A percentile compares a stretch with the other conserved stretches of the same genome.
These are phyloP conservation scores for Periplaneta americana DNA, from an alignment of 1,140 invertebrate species.

Conservation along the genomic window DNA sequence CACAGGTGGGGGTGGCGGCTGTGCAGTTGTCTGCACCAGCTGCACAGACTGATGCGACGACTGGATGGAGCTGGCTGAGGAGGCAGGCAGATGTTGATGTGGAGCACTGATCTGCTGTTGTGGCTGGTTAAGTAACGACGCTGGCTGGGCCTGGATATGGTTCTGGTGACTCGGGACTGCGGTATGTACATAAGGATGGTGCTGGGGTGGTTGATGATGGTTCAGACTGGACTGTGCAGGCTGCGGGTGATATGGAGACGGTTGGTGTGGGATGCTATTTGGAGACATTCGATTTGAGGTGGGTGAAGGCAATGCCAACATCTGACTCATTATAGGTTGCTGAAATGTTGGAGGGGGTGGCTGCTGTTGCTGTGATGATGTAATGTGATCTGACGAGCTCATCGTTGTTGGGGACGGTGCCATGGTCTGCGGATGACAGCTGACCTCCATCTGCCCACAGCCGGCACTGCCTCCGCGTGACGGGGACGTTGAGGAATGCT, in stretches of 20 bases:
- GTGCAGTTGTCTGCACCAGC: neutral
- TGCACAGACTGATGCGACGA: constrained; percentile 13
- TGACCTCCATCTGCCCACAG: neutral
- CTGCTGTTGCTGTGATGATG: neutral
- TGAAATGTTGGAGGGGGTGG: neutral
- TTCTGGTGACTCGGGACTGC: neutral
- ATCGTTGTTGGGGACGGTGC: neutral
- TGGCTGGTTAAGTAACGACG: neutral
- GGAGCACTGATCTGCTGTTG: neutral
- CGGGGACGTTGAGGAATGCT: neutral
- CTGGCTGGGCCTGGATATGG: neutral
- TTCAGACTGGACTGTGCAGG: neutral
- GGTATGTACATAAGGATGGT: neutral
- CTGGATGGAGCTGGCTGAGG: neutral
- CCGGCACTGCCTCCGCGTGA: too few relatives aligned
- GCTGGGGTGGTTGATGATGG: neutral
- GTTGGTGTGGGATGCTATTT: neutral
- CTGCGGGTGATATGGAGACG: neutral
- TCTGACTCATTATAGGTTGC: neutral
- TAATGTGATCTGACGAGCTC: neutral
- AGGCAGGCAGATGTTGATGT: neutral
- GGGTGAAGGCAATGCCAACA: neutral
- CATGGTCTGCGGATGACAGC: neutral
- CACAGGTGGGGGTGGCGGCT: neutral
- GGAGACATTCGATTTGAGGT: neutral